These are phyloP conservation scores for Malaclemys terrapin DNA, from an alignment of 2,113 vertebrate species.

Conservation along the genomic window DNA sequence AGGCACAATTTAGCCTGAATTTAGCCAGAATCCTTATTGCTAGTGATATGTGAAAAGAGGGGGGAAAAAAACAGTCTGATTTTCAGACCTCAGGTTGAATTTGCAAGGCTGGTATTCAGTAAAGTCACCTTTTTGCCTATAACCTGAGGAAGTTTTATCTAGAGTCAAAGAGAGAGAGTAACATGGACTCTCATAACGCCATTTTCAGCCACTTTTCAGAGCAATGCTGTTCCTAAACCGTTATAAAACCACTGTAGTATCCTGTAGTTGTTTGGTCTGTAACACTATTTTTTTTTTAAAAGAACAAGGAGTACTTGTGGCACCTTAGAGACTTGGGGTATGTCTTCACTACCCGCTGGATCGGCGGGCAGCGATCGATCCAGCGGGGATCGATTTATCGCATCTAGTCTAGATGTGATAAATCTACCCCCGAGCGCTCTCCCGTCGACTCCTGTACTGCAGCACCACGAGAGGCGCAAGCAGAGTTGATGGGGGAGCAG, in stretches of 20 bases:
- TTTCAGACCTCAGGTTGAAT: background rate
- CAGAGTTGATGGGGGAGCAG: too few species aligned
- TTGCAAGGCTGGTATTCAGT: background rate
- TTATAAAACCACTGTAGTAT: background rate
- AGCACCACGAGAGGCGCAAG: too few species aligned
- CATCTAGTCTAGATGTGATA: too few species aligned
- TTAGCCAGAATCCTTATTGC: background rate
- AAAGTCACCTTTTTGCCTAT: conserved; percentile 15
- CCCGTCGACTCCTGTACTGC: too few species aligned
- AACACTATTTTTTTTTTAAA: background rate
- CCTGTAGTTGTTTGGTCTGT: background rate
- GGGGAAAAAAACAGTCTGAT: background rate
- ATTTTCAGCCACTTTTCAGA: conserved; percentile 13
- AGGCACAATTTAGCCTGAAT: background rate
- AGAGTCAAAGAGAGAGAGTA: background rate
- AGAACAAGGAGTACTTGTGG: too few species aligned
- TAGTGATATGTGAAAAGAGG: background rate
- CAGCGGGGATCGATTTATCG: too few species aligned
- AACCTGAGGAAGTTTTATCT: background rate
- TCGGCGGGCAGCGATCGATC: too few species aligned
- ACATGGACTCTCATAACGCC: background rate
- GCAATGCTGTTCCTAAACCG: background rate
- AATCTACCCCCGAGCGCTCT: too few species aligned
- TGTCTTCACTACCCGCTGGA: too few species aligned
- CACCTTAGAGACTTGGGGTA: too few species aligned